These are phyloP conservation scores for Atlantisia rogersi DNA, from an alignment of 2,113 vertebrate genomes.

Conservation along the genomic window DNA sequence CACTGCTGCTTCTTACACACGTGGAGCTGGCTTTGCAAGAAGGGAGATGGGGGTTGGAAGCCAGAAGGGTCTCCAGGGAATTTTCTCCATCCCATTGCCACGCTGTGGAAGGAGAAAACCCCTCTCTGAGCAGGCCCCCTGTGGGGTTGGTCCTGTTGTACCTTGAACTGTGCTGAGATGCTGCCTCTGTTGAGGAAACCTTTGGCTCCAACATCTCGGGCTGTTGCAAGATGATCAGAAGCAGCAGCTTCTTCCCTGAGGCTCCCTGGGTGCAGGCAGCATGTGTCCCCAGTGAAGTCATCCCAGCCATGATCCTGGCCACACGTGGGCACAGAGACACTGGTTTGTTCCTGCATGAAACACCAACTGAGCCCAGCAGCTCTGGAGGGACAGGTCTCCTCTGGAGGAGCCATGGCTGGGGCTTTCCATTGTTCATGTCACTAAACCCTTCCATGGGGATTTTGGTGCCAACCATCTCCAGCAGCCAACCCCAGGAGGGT, in stretches of 20 bases:
- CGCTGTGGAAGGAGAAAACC: neutral
- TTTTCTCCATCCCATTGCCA: neutral
- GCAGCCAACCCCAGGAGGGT: neutral
- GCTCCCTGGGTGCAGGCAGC: neutral
- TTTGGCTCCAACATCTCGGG: neutral
- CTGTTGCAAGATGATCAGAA: neutral
- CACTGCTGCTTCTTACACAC: neutral
- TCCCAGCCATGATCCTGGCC: neutral
- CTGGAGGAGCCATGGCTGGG: neutral
- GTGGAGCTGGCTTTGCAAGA: neutral
- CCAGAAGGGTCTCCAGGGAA: neutral
- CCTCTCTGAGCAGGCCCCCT: neutral
- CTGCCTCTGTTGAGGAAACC: neutral
- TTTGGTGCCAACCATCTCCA: neutral
- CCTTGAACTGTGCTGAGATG: neutral
- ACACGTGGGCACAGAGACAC: neutral
- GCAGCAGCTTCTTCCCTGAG: neutral
- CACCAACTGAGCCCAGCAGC: neutral
- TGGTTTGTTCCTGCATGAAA: neutral
- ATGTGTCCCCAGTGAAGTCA: neutral
- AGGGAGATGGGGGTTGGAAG: neutral
- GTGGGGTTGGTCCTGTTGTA: fast-evolving
- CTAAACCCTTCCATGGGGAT: neutral
- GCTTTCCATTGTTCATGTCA: neutral
- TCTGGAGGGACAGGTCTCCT: neutral